A percentile compares a stretch with the other conserved stretches of the same genome.
Conservation (phyloP, 2,113 vertebrate species). For the Chloropsis hardwickii region DNA sequence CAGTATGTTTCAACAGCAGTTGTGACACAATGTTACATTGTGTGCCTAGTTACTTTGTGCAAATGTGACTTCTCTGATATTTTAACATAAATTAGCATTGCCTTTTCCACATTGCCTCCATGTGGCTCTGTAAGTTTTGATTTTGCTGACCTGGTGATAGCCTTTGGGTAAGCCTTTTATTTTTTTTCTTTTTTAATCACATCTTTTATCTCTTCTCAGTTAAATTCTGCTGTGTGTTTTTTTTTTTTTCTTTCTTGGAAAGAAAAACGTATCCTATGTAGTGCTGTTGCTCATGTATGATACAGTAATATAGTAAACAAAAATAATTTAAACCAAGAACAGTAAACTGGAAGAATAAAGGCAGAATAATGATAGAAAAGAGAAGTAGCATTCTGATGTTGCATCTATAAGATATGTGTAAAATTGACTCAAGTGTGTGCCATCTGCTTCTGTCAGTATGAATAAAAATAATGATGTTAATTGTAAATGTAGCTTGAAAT, state of each 20-base stretch:
- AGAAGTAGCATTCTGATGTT: neutral
- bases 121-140: neutral
- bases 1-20: neutral
- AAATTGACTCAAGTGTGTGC: neutral
- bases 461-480: neutral
- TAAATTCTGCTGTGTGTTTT: neutral
- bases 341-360: neutral
- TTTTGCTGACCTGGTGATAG: neutral
- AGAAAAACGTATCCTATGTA: accelerated
- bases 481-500: neutral
- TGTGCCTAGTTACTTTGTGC: neutral
- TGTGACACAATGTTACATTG: neutral
- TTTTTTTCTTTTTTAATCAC: neutral
- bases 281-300: neutral
- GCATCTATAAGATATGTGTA: neutral
- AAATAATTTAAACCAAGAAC: neutral
- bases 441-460: neutral
- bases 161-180: neutral
- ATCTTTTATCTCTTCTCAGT: neutral
- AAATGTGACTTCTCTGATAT: neutral
- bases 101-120: neutral
- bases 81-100: neutral
- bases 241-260: neutral
- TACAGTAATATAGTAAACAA: neutral
- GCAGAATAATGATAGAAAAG: neutral